phyloP scores from a whole-genome alignment of 2,113 vertebrate species.

The Nothoprocta perdicaria region DNA sequence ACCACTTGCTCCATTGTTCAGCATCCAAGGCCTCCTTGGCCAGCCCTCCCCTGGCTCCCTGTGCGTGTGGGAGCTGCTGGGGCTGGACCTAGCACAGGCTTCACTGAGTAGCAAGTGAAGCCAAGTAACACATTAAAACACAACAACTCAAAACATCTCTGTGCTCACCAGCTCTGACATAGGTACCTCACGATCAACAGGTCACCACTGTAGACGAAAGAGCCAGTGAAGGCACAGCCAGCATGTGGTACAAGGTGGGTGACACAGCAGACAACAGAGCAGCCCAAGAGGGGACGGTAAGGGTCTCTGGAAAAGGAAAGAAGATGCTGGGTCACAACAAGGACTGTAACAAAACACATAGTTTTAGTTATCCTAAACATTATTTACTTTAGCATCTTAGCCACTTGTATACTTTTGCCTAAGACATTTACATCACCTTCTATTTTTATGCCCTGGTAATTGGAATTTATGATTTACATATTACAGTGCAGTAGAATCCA shows the following conservation, averaged over 20 bases:
- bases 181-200: background rate
- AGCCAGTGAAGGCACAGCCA: background rate
- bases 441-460: constrained; percentile 59
- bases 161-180: background rate
- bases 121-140: background rate
- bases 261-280: background rate
- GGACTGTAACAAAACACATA: background rate
- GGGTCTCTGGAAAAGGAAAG: background rate
- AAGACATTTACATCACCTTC: constrained; percentile 20
- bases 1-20: background rate
- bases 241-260: background rate
- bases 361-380: background rate
- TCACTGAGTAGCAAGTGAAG: fast-evolving
- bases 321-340: background rate
- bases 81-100: background rate
- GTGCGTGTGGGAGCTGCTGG: fast-evolving
- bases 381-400: background rate
- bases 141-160: background rate
- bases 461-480: constrained; percentile 63
- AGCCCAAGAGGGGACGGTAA: background rate
- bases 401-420: background rate
- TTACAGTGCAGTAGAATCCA: constrained; percentile 59
- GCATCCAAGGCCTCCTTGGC: background rate
- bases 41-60: background rate
- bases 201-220: background rate